These are phyloP conservation scores for Benthosema pterotum DNA, from an alignment of 2,797 vertebrate genomes.

Conservation along the genomic window DNA sequence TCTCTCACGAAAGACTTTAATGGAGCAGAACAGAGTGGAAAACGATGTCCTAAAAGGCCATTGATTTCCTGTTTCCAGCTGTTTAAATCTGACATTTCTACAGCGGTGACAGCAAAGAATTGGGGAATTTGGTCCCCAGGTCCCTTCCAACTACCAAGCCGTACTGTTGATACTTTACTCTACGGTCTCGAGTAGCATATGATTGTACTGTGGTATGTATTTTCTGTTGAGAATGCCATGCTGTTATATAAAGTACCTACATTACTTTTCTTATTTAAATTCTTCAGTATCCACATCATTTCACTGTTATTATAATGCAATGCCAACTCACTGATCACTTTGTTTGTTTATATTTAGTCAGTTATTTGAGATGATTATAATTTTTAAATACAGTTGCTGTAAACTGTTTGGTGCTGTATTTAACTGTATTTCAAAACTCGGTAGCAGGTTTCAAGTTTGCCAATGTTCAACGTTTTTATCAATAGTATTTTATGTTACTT, in stretches of 20 bases:
- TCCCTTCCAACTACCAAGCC: slow-evolving; percentile 46
- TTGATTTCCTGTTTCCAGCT: slow-evolving; percentile 22
- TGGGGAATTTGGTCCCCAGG: slow-evolving; percentile 33
- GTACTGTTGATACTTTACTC: slow-evolving; percentile 38
- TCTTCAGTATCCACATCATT: slow-evolving; percentile 5
- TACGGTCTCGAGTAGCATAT: slow-evolving; percentile 45
- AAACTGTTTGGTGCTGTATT: slow-evolving; percentile 14
- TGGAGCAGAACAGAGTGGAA: not conserved
- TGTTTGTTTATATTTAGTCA: not conserved
- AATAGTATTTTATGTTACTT: slow-evolving; percentile 29
- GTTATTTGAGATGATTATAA: not conserved
- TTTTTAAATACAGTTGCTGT: slow-evolving; percentile 15
- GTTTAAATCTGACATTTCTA: slow-evolving; percentile 30
- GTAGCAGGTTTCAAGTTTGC: slow-evolving; percentile 23
- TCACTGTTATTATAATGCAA: slow-evolving; percentile 21
- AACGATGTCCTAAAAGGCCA: not conserved
- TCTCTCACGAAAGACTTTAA: not conserved
- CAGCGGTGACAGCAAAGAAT: slow-evolving; percentile 26
- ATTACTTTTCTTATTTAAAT: slow-evolving; percentile 10
- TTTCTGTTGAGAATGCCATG: slow-evolving; percentile 30
- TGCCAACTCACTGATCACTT: slow-evolving; percentile 13
- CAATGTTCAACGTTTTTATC: slow-evolving; percentile 1
- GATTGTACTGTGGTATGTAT: slow-evolving; percentile 39
- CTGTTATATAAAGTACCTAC: slow-evolving; percentile 28
- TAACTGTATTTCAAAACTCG: slow-evolving; percentile 13